Percentiles rank a stretch among this genome's conserved stretches.
Conservation (phyloP, 2,113 vertebrate species). For the Phrynosoma platyrhinos region DNA sequence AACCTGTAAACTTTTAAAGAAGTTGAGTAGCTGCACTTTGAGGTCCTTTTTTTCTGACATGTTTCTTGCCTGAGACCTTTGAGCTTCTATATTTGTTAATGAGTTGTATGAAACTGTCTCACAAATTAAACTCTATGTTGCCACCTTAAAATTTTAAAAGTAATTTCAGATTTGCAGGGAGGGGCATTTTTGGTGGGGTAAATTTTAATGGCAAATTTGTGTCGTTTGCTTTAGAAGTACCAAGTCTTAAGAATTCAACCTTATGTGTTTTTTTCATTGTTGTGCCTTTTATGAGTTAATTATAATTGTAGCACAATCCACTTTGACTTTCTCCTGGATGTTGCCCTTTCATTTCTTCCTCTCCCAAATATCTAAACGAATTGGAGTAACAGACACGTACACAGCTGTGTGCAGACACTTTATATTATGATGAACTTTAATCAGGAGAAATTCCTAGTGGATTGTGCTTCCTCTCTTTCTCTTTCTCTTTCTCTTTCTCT, state of each 20-base stretch:
- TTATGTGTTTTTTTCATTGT: conserved; percentile 39
- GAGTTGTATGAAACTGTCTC: conserved; percentile 49
- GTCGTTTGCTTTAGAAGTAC: conserved; percentile 50
- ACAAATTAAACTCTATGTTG: conserved; percentile 44
- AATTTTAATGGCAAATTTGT: conserved; percentile 32
- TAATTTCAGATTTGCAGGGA: conserved; percentile 48
- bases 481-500: background rate
- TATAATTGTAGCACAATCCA: conserved; percentile 19
- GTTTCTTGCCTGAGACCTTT: conserved; percentile 46
- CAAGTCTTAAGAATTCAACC: conserved; percentile 39
- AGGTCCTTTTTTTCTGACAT: conserved; percentile 41
- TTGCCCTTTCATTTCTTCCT: too few relatives aligned
- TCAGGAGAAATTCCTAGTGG: background rate
- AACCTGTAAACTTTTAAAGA: conserved; percentile 50
- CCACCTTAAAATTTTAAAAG: background rate
- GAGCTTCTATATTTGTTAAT: conserved; percentile 31
- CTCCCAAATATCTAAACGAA: background rate
- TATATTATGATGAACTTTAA: background rate
- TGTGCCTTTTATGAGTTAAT: conserved; percentile 70
- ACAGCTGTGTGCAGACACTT: background rate
- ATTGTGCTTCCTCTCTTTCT: conserved; percentile 21
- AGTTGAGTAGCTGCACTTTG: conserved; percentile 55
- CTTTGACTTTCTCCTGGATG: background rate
- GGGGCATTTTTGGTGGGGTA: conserved; percentile 32
- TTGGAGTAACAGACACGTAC: background rate